Percentiles rank a stretch among this genome's conserved stretches.
Evolutionary conservation across 2,888 invertebrate genomes (phyloP).

Genomic region (Synergus itoensis): DNA sequence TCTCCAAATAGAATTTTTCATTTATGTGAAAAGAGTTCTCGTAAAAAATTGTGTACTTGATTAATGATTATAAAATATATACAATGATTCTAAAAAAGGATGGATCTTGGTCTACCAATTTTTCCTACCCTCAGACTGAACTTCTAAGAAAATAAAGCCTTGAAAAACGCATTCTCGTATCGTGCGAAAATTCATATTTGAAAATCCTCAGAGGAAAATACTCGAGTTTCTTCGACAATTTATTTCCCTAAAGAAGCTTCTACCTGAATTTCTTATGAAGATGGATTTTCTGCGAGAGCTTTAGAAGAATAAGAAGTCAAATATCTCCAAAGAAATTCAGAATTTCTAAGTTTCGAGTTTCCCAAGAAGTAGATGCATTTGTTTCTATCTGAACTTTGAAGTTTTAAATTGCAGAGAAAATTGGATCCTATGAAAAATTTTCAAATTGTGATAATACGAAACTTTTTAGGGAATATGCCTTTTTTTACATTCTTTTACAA

Average conservation of each 20-base stretch:
- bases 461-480: too few species aligned
- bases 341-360: conserved; percentile 27
- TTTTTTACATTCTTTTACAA: not conserved
- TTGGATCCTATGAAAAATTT: not conserved
- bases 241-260: conserved; percentile 36
- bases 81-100: not conserved
- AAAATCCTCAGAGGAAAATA: conserved; percentile 16
- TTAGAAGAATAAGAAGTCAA: conserved; percentile 25
- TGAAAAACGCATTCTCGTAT: conserved; percentile 16
- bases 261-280: conserved; percentile 35
- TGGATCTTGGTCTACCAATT: conserved; percentile 5
- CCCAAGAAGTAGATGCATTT: not conserved
- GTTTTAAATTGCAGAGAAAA: not conserved
- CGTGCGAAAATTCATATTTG: conserved; percentile 29
- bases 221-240: conserved; percentile 11
- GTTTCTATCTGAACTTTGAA: conserved; percentile 23
- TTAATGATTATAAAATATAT: not conserved
- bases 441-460: not conserved
- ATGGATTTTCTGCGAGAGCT: conserved; percentile 13
- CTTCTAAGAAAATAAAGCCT: not conserved
- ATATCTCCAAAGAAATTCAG: conserved; percentile 19
- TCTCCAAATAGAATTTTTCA: not conserved
- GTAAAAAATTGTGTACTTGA: not conserved
- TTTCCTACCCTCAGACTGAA: conserved; percentile 4
- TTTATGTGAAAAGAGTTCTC: too few species aligned